Percentiles rank a stretch among this genome's conserved stretches.
Evolutionary conservation across 92 coral and sea anemone genomes (phyloP).

Genomic region (Paragorgia papillata): DNA sequence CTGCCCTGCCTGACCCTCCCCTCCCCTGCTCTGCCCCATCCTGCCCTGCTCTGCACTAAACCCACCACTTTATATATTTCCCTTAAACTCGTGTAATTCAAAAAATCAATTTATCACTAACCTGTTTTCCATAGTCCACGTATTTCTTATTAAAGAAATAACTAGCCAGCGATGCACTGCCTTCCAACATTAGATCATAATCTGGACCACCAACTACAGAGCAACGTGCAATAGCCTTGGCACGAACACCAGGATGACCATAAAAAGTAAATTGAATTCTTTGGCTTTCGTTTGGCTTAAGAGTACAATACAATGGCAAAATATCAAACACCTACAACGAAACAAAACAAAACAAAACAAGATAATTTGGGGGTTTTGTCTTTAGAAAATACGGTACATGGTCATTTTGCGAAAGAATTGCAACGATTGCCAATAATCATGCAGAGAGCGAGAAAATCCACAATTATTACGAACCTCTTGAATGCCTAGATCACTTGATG

Average conservation of each 20-base stretch:
- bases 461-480: conserved; percentile 89
- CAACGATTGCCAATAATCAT: no score
- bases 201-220: conserved; percentile 95
- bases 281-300: conserved; percentile 90
- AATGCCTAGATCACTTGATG: conserved; percentile 75
- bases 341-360: background rate
- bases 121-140: conserved; percentile 96
- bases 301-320: conserved; percentile 91
- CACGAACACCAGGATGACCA: conserved; percentile 92
- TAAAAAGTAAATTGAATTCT: conserved; percentile 95
- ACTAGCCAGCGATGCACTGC: conserved; percentile 96
- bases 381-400: no score
- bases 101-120: background rate
- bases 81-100: no score
- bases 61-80: no score
- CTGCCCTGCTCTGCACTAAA: no score
- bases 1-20: no score
- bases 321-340: conserved; percentile 86
- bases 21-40: no score
- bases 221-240: conserved; percentile 91
- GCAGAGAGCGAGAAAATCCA: no score
- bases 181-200: conserved; percentile 76
- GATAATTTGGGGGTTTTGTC: no score
- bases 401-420: no score
- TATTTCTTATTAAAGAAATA: conserved; percentile 79